Percentiles rank a stretch among this genome's conserved stretches.
Evolutionary conservation across 2,888 invertebrate genomes (phyloP).

Genomic region (Yponomeuta malinellus): DNA sequence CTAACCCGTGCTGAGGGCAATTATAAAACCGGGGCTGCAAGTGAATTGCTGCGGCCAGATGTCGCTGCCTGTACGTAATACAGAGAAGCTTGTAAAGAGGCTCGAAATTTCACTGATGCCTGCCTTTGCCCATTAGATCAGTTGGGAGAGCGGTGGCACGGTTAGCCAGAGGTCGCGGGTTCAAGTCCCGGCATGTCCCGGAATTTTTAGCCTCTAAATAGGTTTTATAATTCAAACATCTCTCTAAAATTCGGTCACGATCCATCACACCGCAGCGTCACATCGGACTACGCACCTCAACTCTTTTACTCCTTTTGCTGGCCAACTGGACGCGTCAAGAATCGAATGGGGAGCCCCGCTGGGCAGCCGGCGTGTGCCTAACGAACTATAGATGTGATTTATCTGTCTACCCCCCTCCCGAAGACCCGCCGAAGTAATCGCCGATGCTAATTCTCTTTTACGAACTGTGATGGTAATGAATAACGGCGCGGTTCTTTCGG

Average conservation of each 20-base stretch:
- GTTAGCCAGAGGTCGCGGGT: too few species aligned
- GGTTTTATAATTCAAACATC: neutral
- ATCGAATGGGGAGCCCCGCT: constrained; percentile 64
- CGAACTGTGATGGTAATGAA: constrained; percentile 63
- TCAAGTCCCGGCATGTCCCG: too few species aligned
- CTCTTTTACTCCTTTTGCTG: constrained; percentile 48
- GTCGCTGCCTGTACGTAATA: too few species aligned
- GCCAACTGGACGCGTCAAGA: constrained; percentile 43
- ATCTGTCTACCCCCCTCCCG: constrained; percentile 42
- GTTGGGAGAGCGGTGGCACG: too few species aligned
- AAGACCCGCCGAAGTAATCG: constrained; percentile 23
- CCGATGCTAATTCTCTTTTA: constrained; percentile 60
- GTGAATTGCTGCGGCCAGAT: too few species aligned
- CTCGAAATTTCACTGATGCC: too few species aligned
- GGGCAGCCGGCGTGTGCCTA: constrained; percentile 61
- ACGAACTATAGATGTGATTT: constrained; percentile 69
- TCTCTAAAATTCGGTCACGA: constrained; percentile 27
- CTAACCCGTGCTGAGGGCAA: too few species aligned
- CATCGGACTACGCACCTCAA: constrained; percentile 67
- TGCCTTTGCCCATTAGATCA: too few species aligned
- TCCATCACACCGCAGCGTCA: constrained; percentile 54
- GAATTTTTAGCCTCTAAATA: too few species aligned
- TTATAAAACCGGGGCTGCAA: too few species aligned
- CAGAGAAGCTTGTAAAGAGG: too few species aligned
- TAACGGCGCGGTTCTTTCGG: neutral